phyloP scores from a whole-genome alignment of 2,888 invertebrate species.

The Oscheius myriophilus region DNA sequence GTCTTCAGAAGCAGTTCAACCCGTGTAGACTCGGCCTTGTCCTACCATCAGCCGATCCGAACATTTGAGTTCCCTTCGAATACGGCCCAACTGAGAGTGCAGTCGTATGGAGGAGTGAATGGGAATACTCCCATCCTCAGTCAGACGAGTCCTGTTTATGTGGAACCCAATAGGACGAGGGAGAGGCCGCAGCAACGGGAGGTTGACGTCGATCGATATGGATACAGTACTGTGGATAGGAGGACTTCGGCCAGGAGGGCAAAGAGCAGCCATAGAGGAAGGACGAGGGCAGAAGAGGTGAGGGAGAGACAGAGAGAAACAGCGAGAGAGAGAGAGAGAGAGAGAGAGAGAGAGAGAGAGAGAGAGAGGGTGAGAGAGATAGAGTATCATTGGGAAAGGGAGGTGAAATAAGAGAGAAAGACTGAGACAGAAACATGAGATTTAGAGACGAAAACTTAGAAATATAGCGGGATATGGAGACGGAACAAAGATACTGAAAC shows the following conservation, averaged over 20 bases:
- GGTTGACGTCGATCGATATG: constrained; percentile 12
- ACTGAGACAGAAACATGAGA: no score
- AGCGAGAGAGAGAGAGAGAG: no score
- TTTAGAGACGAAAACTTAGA: no score
- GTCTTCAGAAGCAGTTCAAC: no score
- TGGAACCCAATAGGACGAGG: constrained; percentile 14
- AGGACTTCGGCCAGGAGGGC: constrained; percentile 2
- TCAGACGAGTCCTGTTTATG: constrained; percentile 26
- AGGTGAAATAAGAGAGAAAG: no score
- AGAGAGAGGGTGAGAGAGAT: no score
- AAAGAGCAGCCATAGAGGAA: constrained; percentile 14
- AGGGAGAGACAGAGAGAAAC: not conserved
- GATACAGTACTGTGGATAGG: constrained; percentile 26
- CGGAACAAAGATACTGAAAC: no score
- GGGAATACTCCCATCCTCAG: constrained; percentile 1
- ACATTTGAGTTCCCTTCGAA: constrained; percentile 9
- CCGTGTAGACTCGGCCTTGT: constrained; percentile 9
- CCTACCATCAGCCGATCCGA: constrained; percentile 7
- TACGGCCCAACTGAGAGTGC: constrained; percentile 10
- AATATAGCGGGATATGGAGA: no score
- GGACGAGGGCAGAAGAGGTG: constrained; percentile 19
- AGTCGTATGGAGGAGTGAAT: constrained; percentile 2
- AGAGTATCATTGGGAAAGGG: no score
- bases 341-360: no score
- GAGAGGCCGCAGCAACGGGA: not conserved